phyloP scores from a whole-genome alignment of 1,140 invertebrate species.

The Cecropterus lyciades region DNA sequence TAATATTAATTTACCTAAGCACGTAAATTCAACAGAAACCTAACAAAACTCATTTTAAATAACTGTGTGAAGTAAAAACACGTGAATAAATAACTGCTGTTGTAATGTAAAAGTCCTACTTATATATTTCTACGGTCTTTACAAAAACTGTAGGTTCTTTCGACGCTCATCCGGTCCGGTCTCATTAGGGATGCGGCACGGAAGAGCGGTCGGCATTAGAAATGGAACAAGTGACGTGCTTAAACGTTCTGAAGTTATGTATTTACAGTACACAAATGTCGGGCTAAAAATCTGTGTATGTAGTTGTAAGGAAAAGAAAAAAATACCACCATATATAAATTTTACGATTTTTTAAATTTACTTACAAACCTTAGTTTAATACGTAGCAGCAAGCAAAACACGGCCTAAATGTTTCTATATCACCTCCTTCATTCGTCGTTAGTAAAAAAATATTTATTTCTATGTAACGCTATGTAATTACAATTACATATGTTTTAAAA shows the following conservation, averaged over 20 bases:
- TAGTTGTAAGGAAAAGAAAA: background rate
- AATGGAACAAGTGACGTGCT: background rate
- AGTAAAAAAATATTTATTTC: too few relatives aligned
- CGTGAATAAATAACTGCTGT: background rate
- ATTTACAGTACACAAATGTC: background rate
- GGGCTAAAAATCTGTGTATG: background rate
- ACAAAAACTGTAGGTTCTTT: constrained; percentile 14
- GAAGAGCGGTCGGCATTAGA: constrained; percentile 1
- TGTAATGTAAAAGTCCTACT: constrained; percentile 11
- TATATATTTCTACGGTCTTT: constrained; percentile 10
- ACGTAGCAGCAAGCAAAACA: too few relatives aligned
- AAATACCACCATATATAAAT: too few relatives aligned
- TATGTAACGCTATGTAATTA: too few relatives aligned
- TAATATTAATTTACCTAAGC: background rate
- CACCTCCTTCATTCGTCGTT: too few relatives aligned
- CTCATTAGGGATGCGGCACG: constrained; percentile 24
- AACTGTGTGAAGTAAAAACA: constrained; percentile 6
- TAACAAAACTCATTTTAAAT: constrained; percentile 6
- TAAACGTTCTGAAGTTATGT: background rate
- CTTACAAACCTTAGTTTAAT: too few relatives aligned
- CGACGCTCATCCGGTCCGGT: constrained; percentile 13
- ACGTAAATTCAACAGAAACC: background rate
- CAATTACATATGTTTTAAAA: too few relatives aligned
- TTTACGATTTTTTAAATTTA: too few relatives aligned
- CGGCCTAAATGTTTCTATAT: too few relatives aligned